These are phyloP conservation scores for Nerophis lumbriciformis DNA, from an alignment of 2,113 vertebrate species.

Conservation along the genomic window DNA sequence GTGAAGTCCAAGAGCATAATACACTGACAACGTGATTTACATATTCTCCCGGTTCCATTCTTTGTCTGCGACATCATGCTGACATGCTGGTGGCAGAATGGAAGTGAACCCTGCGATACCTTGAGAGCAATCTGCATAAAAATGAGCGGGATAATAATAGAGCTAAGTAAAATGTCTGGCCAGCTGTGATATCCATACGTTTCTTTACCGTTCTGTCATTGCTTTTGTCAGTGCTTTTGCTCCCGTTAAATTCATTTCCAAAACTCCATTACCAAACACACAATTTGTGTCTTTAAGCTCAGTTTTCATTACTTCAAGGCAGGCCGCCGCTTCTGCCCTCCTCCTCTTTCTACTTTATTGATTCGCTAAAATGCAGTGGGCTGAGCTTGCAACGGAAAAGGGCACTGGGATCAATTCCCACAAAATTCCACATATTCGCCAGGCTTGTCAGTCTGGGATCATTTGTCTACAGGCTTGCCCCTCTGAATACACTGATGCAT, in stretches of 20 bases:
- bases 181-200: constrained; percentile 8
- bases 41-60: constrained; percentile 28
- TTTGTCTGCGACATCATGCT: constrained; percentile 30
- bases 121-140: constrained; percentile 50
- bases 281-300: constrained; percentile 26
- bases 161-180: constrained; percentile 18
- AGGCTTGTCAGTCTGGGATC: constrained; percentile 46
- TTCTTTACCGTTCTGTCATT: constrained; percentile 9
- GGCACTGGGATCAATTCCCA: constrained; percentile 52
- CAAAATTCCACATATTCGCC: constrained; percentile 49
- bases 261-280: constrained; percentile 17
- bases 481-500: constrained; percentile 40
- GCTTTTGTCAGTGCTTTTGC: constrained; percentile 35
- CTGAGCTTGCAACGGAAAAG: constrained; percentile 39
- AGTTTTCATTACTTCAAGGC: constrained; percentile 10
- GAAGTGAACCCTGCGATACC: constrained; percentile 50
- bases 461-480: constrained; percentile 47
- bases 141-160: constrained; percentile 55
- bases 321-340: neutral
- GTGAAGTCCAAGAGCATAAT: constrained; percentile 13
- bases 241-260: constrained; percentile 27
- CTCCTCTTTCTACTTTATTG: constrained; percentile 31
- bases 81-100: constrained; percentile 29
- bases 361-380: constrained; percentile 51
- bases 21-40: constrained; percentile 34